Percentiles rank a stretch among this genome's conserved stretches.
Evolutionary conservation across 2,888 invertebrate species (phyloP).

Genomic region (Papilio demoleus): DNA sequence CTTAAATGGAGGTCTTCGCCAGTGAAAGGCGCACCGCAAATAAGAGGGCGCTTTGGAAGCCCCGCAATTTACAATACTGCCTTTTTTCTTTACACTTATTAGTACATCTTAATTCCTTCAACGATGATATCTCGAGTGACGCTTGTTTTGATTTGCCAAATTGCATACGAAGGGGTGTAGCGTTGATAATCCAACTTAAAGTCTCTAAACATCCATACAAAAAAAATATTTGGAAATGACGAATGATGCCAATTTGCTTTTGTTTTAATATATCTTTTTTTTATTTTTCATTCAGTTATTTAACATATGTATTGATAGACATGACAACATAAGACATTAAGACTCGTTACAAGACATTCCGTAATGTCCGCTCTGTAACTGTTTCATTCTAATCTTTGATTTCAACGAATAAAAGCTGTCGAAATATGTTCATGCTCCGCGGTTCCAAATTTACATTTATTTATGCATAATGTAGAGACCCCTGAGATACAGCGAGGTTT

Average conservation of each 20-base stretch:
- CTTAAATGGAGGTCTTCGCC: slow-evolving; percentile 50
- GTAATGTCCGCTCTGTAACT: not conserved
- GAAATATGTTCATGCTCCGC: slow-evolving; percentile 10
- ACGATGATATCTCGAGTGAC: slow-evolving; percentile 57
- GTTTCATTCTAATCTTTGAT: slow-evolving; percentile 1
- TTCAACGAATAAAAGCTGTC: slow-evolving; percentile 16
- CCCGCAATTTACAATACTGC: slow-evolving; percentile 65
- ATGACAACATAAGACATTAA: not conserved
- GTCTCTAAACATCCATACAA: not conserved
- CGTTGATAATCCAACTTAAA: not conserved
- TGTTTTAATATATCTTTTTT: not conserved
- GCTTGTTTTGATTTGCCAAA: slow-evolving; percentile 46
- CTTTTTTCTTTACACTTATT: slow-evolving; percentile 58
- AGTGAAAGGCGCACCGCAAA: slow-evolving; percentile 76
- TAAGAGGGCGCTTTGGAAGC: slow-evolving; percentile 67
- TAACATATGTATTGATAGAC: not conserved
- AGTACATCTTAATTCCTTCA: slow-evolving; percentile 68
- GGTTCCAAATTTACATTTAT: slow-evolving; percentile 64
- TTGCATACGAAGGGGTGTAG: not conserved
- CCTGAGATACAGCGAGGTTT: slow-evolving; percentile 62
- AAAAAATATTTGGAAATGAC: not conserved
- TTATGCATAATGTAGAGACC: slow-evolving; percentile 74
- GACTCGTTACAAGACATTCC: too few relatives aligned
- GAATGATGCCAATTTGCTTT: not conserved
- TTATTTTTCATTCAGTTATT: not conserved